Conservation (phyloP, 2,113 vertebrate genomes). For the Pollimyrus isidori region DNA sequence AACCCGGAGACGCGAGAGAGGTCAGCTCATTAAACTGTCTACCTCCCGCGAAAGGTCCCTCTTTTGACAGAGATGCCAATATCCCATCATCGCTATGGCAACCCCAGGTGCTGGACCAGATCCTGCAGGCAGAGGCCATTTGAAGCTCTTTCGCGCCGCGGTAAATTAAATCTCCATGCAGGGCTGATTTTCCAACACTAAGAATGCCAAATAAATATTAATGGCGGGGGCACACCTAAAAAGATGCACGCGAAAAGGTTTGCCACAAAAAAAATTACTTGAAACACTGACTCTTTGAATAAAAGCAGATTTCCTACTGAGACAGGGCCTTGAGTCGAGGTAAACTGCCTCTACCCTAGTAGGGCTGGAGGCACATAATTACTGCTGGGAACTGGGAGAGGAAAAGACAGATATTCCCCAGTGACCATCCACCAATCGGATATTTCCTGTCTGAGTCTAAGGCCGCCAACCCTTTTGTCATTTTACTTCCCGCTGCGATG, state of each 20-base stretch:
- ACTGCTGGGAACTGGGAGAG: neutral
- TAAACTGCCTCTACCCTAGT: neutral
- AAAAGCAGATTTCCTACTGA: neutral
- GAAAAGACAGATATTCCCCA: neutral
- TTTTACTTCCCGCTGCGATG: neutral
- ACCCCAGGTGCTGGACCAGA: neutral
- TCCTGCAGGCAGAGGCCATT: neutral
- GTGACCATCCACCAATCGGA: neutral
- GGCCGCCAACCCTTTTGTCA: neutral
- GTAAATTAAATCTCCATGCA: neutral
- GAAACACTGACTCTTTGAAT: neutral
- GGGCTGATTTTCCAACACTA: neutral
- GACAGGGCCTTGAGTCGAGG: neutral
- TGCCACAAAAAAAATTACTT: neutral
- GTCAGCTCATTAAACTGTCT: neutral
- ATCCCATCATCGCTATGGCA: constrained; percentile 3
- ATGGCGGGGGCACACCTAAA: neutral
- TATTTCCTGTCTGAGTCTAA: neutral
- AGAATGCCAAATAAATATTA: neutral
- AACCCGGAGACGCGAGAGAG: neutral
- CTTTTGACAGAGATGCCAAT: neutral
- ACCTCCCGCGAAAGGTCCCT: neutral
- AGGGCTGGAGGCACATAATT: neutral
- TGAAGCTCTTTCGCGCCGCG: neutral
- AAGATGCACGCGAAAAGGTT: neutral